phyloP scores from a whole-genome alignment of 2,888 invertebrate genomes.

The Teinopalpus imperialis region DNA sequence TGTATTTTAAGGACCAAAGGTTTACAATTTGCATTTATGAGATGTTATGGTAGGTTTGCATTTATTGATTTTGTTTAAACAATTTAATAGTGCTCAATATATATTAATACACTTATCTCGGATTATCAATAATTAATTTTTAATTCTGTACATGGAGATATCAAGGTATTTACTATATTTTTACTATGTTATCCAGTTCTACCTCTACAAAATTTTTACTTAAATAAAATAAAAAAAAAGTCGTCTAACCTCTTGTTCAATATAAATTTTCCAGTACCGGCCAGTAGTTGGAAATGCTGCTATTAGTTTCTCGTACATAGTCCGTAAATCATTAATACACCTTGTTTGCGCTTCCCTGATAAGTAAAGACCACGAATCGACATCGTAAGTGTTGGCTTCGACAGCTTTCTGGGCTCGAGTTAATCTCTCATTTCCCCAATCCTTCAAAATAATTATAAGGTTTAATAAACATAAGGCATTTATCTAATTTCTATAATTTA shows the following conservation, averaged over 20 bases:
- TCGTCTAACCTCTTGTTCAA: constrained; percentile 96
- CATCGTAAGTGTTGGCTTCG: constrained; percentile 94
- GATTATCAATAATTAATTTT: too few species aligned
- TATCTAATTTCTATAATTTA: background rate
- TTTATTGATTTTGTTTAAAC: too few species aligned
- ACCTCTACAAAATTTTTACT: too few species aligned
- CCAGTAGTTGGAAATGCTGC: constrained; percentile 97
- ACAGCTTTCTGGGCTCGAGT: constrained; percentile 92
- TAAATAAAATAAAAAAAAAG: too few species aligned
- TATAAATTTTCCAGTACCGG: constrained; percentile 99
- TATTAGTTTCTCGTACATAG: constrained; percentile 97
- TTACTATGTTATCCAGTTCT: too few species aligned
- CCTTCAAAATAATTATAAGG: constrained; percentile 69
- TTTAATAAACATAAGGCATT: background rate
- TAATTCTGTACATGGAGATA: too few species aligned
- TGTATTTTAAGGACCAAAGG: too few species aligned
- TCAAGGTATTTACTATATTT: too few species aligned
- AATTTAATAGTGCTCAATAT: too few species aligned
- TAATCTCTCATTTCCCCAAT: constrained; percentile 94
- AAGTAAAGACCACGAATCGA: constrained; percentile 98
- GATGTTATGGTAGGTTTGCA: too few species aligned
- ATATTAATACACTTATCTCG: too few species aligned
- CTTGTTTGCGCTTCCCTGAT: constrained; percentile 95
- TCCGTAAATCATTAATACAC: constrained; percentile 93
- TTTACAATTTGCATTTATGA: too few species aligned